Evolutionary conservation across 2,113 vertebrate genomes (phyloP).

Genomic region (Gymnobelideus leadbeateri): DNA sequence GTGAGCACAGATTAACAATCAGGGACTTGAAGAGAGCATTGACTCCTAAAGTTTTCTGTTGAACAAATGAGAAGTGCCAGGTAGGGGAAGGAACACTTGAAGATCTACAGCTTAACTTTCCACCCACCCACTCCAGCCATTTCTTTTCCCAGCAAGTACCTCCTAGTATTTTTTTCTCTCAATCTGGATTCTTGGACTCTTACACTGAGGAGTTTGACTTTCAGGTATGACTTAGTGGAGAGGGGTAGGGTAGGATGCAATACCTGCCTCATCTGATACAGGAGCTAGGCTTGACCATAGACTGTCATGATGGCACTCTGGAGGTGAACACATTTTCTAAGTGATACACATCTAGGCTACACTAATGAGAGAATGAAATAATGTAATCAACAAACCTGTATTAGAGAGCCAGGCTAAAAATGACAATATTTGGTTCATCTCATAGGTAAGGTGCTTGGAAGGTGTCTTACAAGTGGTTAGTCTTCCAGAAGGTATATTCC

Average conservation of each 20-base stretch:
- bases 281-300: background rate
- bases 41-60: background rate
- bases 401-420: background rate
- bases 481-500: background rate
- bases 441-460: background rate
- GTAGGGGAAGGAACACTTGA: background rate
- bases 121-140: background rate
- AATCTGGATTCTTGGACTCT: background rate
- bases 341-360: constrained; percentile 48
- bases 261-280: background rate
- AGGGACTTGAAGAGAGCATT: background rate
- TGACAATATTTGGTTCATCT: background rate
- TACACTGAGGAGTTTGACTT: background rate
- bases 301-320: background rate
- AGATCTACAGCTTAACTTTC: background rate
- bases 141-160: background rate
- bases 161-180: background rate
- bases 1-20: background rate
- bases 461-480: background rate
- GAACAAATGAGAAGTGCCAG: background rate
- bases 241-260: background rate
- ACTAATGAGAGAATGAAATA: constrained; percentile 59
- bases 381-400: constrained; percentile 39
- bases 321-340: background rate
- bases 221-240: background rate